A percentile compares a stretch with the other conserved stretches of the same genome.
These are phyloP conservation scores for Empidonax traillii DNA, from an alignment of 2,113 vertebrate species.

Conservation along the genomic window DNA sequence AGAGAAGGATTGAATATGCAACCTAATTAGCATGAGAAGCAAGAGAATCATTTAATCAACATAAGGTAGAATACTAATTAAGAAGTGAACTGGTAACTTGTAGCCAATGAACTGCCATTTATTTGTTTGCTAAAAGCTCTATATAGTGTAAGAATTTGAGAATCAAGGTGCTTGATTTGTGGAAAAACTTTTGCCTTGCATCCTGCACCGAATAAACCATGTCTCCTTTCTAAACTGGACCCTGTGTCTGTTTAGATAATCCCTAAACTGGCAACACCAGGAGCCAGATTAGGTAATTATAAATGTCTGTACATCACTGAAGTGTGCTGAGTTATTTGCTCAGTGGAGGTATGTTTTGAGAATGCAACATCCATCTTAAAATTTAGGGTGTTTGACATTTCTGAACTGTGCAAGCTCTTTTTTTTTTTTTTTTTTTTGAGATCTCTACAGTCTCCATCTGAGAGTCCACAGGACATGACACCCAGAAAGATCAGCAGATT, in stretches of 20 bases:
- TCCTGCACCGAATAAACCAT: neutral
- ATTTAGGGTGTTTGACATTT: neutral
- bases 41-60: neutral
- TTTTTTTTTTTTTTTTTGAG: neutral
- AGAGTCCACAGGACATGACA: too few relatives aligned
- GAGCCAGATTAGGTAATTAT: neutral
- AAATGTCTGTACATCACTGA: neutral
- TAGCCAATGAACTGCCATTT: neutral
- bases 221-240: neutral
- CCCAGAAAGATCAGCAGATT: neutral
- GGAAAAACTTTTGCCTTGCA: neutral
- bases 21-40: neutral
- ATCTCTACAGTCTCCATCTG: neutral
- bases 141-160: neutral
- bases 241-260: neutral
- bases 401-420: neutral
- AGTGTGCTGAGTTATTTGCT: fast-evolving
- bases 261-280: neutral
- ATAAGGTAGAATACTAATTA: too few relatives aligned
- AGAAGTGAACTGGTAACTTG: too few relatives aligned
- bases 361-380: neutral
- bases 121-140: neutral
- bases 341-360: neutral
- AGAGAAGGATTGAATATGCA: neutral
- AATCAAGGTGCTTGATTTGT: neutral